Base-by-base conservation (phyloP, 2,797 vertebrate genomes). In the Eidolon dupreanum region DNA sequence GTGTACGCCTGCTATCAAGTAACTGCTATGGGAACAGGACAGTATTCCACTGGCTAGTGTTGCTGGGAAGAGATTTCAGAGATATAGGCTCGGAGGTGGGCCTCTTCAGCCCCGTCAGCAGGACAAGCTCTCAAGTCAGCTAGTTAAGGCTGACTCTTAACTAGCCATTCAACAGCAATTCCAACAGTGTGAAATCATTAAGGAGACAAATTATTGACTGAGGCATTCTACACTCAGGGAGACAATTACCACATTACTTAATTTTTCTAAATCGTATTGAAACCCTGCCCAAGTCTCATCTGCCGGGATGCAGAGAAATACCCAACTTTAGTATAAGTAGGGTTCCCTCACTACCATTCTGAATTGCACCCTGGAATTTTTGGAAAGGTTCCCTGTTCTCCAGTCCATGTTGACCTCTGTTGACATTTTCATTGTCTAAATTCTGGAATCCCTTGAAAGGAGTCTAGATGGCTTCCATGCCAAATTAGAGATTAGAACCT, bases 1-100 rank as follows among this genome's bases (percentile, higher is more conserved):
- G 5, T 6, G 16, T 0, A 2, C 0, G 3, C 3, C n/a, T 31
- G 17, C 11, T 7, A 8, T 24, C 26, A 26, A 51, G 26, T 20
- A 68, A 33, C 17, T 31, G 31, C 31, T 53, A 3, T 43, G 28
- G 41, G 17, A 57, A 43, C 15, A 68, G 3, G 51, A 24, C 38
- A 3, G 5, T 24, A 16, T 24, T n/a, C 26, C 61, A 31, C 16
- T 17, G 12, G 19, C n/a, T 38, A 6, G n/a, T 59, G 31, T 19
- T 22, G 8, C 28, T 88, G 79, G 41, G 33, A 51, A 75, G 53
- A 24, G 7, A 4, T n/a, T 68, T 89, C 19, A 49, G 51, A 92
- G 73, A 89, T 20, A 5, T 41, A 28, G 41, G 6, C 6, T 17
- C n/a, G 59, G 7, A 55, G 16, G 6, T 24, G 41, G 3, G 19